These are phyloP conservation scores for Eilema depressum DNA, from an alignment of 2,888 invertebrate genomes.

Conservation along the genomic window DNA sequence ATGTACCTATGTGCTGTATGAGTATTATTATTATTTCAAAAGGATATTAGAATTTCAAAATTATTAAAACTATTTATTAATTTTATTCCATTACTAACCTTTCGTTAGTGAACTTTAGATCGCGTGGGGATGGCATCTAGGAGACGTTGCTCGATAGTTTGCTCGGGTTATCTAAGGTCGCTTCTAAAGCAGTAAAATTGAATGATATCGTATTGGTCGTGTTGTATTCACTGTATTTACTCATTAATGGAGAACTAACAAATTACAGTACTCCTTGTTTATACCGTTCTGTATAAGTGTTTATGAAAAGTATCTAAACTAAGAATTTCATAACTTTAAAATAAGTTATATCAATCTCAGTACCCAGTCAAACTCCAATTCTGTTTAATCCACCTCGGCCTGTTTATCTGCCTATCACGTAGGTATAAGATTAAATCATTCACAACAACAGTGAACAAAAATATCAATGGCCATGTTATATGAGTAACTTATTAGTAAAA, in stretches of 20 bases:
- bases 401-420: slow-evolving; percentile 37
- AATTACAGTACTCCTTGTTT: slow-evolving; percentile 73
- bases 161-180: slow-evolving; percentile 82
- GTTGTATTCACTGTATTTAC: slow-evolving; percentile 80
- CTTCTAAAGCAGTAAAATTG: slow-evolving; percentile 85
- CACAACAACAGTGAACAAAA: slow-evolving; percentile 47
- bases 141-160: slow-evolving; percentile 77
- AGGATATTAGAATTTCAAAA: neutral
- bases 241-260: slow-evolving; percentile 80
- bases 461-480: slow-evolving; percentile 32
- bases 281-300: slow-evolving; percentile 41
- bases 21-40: neutral
- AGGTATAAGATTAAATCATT: slow-evolving; percentile 44
- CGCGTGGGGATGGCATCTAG: slow-evolving; percentile 73
- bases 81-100: slow-evolving; percentile 51
- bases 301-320: neutral
- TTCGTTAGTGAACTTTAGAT: slow-evolving; percentile 59
- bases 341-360: neutral
- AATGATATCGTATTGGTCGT: slow-evolving; percentile 83
- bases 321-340: neutral
- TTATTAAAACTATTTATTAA: slow-evolving; percentile 32
- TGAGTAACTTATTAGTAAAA: neutral
- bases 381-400: slow-evolving; percentile 3
- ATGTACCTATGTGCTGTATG: neutral
- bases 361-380: neutral